These are phyloP conservation scores for Holcopasites calliopsidis DNA, from an alignment of 1,140 invertebrate species.

Conservation along the genomic window DNA sequence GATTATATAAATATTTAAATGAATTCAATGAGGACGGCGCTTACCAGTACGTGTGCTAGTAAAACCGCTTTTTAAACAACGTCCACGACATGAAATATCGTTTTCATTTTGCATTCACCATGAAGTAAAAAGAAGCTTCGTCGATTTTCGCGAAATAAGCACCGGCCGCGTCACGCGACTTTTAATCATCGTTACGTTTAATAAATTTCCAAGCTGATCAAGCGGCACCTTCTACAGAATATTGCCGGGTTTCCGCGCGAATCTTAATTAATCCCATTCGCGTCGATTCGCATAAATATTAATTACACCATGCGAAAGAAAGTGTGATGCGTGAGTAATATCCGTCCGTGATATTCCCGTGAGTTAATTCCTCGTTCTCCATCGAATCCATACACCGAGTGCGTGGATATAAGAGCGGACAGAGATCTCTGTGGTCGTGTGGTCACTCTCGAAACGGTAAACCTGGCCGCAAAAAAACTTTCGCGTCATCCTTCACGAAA, in stretches of 20 bases:
- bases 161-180: neutral
- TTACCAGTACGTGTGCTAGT: no score
- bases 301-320: slow-evolving; percentile 19
- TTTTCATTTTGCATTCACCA: neutral
- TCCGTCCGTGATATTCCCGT: neutral
- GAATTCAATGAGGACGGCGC: neutral
- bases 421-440: slow-evolving; percentile 14
- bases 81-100: neutral
- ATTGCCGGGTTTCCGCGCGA: neutral
- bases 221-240: neutral
- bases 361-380: slow-evolving; percentile 32
- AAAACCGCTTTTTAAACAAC: neutral
- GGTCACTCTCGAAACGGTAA: slow-evolving; percentile 21
- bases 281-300: slow-evolving; percentile 37
- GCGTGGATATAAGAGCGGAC: no score
- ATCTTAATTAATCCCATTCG: slow-evolving; percentile 35
- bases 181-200: slow-evolving; percentile 23
- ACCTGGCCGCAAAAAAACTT: slow-evolving; percentile 31
- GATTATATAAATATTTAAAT: no score
- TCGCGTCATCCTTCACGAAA: slow-evolving; percentile 18
- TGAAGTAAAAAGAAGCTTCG: no score
- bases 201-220: slow-evolving; percentile 27
- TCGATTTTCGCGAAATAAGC: neutral
- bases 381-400: neutral
- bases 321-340: slow-evolving; percentile 20